Base-by-base conservation (phyloP, 2,113 vertebrate genomes). In the Sturnus vulgaris region DNA sequence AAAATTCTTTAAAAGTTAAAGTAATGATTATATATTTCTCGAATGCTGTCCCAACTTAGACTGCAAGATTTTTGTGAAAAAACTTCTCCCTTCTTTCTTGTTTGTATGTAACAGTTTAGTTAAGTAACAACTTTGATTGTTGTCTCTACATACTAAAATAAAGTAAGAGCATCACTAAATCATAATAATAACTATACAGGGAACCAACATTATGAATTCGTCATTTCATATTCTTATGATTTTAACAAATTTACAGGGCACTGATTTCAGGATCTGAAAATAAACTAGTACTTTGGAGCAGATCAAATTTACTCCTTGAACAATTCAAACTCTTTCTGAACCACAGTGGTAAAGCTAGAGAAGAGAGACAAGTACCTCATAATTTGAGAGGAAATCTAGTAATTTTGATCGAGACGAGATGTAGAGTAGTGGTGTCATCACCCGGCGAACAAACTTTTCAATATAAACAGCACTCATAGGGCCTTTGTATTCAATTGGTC, bases 401-500 rank as follows among this genome's bases (percentile, higher is more conserved):
- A 99, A 98, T 42, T 96, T 98, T 93, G 97, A 97, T 97, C 96
- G 98, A 82, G 99, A 98, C 60, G 99, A 98, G 93, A 99, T 98
- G 98, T 99, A 99, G 21, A 98, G 98, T 90, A 99, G 98, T 42
- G 99, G 99, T 91, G 97, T 98, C 98, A 99, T 99, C 97, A 99
- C 99, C 92, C 98, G 96, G 50, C 98, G 98, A 90, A 99, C 98
- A 96, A 99, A 99, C 96, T 98, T 99, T 98, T 99, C 99, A 97
- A 99, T 97, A 93, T 99, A 99, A 92, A 98, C 97, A 80, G 99
- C 99, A 91, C 98, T 98, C 96, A 99, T 97, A 12, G 99, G 99
- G 94, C 99, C 99, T 97, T 98, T 99, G 98, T 99, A 99, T 95
- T 99, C 98, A 85, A 99, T 99, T 81, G 99, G 99, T 93, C 99